phyloP scores from a whole-genome alignment of 2,797 vertebrate species.

The Hirundo rustica region DNA sequence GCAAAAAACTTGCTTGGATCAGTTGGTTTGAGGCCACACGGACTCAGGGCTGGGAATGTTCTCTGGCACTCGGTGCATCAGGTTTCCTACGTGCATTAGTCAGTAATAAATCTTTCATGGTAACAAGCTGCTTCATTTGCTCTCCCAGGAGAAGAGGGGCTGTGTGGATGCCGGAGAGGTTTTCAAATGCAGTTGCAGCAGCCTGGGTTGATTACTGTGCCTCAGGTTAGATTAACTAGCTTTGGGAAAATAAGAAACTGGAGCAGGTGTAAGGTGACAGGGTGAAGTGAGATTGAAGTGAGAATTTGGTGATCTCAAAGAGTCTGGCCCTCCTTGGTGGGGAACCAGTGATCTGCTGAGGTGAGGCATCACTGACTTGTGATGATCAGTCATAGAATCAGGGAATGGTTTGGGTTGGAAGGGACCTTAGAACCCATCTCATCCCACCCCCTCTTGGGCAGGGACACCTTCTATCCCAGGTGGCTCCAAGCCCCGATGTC shows the following conservation, averaged over 20 bases:
- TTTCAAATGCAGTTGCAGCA: neutral
- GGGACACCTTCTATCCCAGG: neutral
- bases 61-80: accelerated
- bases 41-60: neutral
- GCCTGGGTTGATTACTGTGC: neutral
- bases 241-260: neutral
- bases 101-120: conserved; percentile 21
- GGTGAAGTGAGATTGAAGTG: neutral
- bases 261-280: neutral
- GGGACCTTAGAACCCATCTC: neutral
- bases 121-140: conserved; percentile 18
- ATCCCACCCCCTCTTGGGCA: neutral
- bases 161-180: neutral
- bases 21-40: neutral
- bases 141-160: neutral
- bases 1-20: neutral
- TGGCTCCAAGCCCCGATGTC: accelerated
- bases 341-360: neutral
- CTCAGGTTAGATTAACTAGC: accelerated
- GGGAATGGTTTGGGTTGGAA: neutral
- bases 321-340: neutral
- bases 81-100: neutral
- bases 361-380: neutral
- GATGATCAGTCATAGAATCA: neutral
- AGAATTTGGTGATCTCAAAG: neutral